These are phyloP conservation scores for Halcyon leucocephala DNA, from an alignment of 2,797 vertebrate genomes.

Conservation along the genomic window DNA sequence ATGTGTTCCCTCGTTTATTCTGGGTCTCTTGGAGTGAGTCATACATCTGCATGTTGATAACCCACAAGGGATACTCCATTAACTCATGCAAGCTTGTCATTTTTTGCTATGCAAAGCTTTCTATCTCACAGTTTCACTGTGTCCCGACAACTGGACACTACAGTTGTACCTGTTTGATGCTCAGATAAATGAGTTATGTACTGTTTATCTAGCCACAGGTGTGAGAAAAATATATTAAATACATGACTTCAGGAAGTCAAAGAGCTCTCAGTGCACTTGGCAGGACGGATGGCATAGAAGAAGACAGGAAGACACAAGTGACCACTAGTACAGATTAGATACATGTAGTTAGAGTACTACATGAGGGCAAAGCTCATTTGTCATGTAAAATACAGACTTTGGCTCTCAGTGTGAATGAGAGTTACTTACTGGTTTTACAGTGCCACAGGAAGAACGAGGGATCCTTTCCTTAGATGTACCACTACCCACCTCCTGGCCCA, in stretches of 20 bases:
- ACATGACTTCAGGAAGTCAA: neutral
- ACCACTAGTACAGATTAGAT: rapidly evolving
- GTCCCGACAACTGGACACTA: neutral
- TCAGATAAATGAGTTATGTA: rapidly evolving
- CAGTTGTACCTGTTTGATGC: neutral
- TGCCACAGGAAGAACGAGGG: neutral
- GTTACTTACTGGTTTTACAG: neutral
- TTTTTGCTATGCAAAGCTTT: neutral
- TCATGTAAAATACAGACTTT: rapidly evolving
- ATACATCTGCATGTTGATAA: neutral
- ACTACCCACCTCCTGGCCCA: neutral
- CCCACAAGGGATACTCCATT: too few species aligned
- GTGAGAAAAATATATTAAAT: neutral
- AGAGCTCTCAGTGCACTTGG: neutral
- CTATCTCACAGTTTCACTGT: neutral
- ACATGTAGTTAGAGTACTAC: neutral
- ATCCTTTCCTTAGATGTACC: neutral
- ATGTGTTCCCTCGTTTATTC: neutral
- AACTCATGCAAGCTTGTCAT: neutral
- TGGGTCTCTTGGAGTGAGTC: neutral
- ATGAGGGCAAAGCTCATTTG: neutral
- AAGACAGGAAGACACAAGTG: neutral
- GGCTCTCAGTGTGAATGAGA: neutral
- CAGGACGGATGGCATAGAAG: neutral
- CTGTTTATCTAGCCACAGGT: neutral